Evolutionary conservation across 2,888 invertebrate genomes (phyloP).

Genomic region (Cephus runcator): DNA sequence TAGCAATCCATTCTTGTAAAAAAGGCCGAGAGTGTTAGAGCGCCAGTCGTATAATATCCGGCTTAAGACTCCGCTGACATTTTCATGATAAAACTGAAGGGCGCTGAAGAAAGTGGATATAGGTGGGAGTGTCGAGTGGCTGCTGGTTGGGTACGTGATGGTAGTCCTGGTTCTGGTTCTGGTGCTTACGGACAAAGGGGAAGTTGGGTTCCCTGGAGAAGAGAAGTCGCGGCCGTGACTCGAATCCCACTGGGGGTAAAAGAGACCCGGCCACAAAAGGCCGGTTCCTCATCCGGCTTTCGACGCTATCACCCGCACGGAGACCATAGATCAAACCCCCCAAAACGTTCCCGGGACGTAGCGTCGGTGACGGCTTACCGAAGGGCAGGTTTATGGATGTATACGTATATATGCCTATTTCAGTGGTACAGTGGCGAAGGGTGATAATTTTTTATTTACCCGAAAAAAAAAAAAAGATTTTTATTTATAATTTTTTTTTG

Average conservation of each 20-base stretch:
- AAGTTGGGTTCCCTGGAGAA: neutral
- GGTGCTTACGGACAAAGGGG: neutral
- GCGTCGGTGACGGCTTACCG: neutral
- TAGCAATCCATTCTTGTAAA: neutral
- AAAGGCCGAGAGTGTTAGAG: neutral
- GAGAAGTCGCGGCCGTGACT: conserved; percentile 6
- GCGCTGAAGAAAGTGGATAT: neutral
- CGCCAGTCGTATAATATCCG: neutral
- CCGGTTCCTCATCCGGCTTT: conserved; percentile 14
- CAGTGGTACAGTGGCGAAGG: neutral
- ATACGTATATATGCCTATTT: neutral
- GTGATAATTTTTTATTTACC: neutral
- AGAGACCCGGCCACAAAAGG: neutral
- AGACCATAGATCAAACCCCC: conserved; percentile 18
- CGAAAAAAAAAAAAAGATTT: too few relatives aligned
- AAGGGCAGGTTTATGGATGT: neutral
- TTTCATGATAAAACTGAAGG: conserved; percentile 4
- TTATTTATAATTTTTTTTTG: neutral
- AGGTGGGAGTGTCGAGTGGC: neutral
- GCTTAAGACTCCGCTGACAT: conserved; percentile 4
- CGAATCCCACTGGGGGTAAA: neutral
- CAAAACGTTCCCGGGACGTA: conserved; percentile 39
- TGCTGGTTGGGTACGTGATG: neutral
- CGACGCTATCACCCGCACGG: conserved; percentile 10
- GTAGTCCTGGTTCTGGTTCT: neutral